These are phyloP conservation scores for Bimastos eiseni DNA, from an alignment of 2,888 invertebrate species.

Conservation along the genomic window DNA sequence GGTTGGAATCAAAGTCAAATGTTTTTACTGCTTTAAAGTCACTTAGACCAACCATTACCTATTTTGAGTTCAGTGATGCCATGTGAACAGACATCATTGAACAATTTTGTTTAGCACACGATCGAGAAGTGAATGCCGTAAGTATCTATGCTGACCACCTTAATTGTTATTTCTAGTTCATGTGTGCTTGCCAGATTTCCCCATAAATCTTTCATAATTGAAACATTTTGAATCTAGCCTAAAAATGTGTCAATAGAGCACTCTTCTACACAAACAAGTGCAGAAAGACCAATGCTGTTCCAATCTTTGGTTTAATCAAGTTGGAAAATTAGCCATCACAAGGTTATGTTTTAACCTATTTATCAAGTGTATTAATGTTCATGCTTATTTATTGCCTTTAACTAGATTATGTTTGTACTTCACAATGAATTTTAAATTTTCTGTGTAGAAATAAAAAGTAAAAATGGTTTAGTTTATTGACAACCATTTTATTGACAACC, in stretches of 20 bases:
- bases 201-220: not conserved
- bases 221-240: not conserved
- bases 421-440: conserved; percentile 4
- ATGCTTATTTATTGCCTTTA: not conserved
- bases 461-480: not conserved
- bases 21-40: no score
- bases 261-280: not conserved
- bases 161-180: not conserved
- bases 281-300: not conserved
- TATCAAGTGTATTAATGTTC: not conserved
- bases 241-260: not conserved
- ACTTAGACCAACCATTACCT: no score
- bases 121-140: not conserved
- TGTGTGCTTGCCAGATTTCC: not conserved
- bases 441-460: not conserved
- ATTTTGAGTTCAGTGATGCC: no score
- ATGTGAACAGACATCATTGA: not conserved
- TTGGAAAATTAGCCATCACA: not conserved
- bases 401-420: conserved; percentile 13
- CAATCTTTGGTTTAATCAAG: not conserved
- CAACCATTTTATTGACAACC: not conserved
- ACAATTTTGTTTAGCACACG: no score
- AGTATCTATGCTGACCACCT: not conserved
- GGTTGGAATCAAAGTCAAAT: no score
- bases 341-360: not conserved